phyloP scores from a whole-genome alignment of 2,888 invertebrate species.

The Allophyes oxyacanthae region DNA sequence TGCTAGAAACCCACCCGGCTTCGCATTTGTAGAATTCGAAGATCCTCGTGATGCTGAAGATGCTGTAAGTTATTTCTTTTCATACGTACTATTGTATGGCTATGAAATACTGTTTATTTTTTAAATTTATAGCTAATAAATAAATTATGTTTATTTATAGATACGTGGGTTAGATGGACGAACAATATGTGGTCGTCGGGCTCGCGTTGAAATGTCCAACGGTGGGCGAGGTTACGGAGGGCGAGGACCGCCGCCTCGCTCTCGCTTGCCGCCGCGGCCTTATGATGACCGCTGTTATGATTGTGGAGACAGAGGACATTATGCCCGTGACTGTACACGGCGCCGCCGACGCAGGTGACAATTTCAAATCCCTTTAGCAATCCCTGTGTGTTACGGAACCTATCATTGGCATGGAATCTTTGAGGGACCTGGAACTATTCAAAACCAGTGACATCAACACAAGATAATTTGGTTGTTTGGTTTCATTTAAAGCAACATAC shows the following conservation, averaged over 20 bases:
- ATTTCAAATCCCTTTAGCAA: constrained; percentile 19
- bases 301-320: constrained; percentile 97
- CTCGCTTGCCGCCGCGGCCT: constrained; percentile 93
- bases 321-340: constrained; percentile 96
- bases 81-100: background rate
- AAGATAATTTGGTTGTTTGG: constrained; percentile 22
- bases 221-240: constrained; percentile 91
- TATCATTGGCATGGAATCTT: constrained; percentile 73
- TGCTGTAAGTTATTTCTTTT: constrained; percentile 90
- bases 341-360: constrained; percentile 90
- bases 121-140: background rate
- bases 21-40: constrained; percentile 98
- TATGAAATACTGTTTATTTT: background rate
- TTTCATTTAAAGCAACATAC: constrained; percentile 3
- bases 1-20: constrained; percentile 98
- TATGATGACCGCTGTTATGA: constrained; percentile 98
- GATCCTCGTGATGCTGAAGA: constrained; percentile 98
- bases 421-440: constrained; percentile 44
- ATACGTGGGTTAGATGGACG: constrained; percentile 92
- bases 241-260: constrained; percentile 90
- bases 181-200: constrained; percentile 96
- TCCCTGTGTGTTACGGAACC: constrained; percentile 38
- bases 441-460: constrained; percentile 12
- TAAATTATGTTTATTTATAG: constrained; percentile 57
- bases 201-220: constrained; percentile 97